Evolutionary conservation across 1,140 invertebrate genomes (phyloP).

Genomic region (Drosophila nebulosa): DNA sequence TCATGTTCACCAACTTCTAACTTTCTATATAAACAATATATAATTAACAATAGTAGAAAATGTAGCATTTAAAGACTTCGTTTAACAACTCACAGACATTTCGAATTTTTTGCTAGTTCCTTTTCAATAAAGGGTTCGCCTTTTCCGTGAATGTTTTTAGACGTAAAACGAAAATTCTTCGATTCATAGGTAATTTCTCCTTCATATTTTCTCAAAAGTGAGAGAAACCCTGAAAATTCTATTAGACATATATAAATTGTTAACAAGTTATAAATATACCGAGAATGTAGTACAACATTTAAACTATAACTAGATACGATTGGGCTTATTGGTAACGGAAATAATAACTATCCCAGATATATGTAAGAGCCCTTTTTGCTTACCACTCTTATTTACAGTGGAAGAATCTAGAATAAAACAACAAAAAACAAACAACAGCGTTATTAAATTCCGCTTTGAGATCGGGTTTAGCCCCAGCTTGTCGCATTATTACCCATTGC

Average conservation of each 20-base stretch:
- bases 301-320: background rate
- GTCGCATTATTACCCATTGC: background rate
- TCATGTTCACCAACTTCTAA: background rate
- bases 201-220: slow-evolving; percentile 23
- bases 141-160: background rate
- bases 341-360: too few relatives aligned
- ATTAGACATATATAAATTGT: background rate
- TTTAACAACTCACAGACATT: slow-evolving; percentile 21
- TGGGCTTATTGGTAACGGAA: background rate
- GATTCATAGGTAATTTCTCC: slow-evolving; percentile 13
- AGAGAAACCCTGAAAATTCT: slow-evolving; percentile 8
- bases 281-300: background rate
- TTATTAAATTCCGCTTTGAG: too few relatives aligned
- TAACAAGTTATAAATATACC: background rate
- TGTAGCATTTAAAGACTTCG: background rate
- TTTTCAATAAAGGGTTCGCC: slow-evolving; percentile 4
- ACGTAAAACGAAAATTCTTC: slow-evolving; percentile 14
- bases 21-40: background rate
- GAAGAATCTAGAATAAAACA: background rate
- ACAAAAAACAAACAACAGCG: background rate
- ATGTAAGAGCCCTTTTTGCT: background rate
- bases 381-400: slow-evolving; percentile 3
- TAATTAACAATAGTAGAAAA: background rate
- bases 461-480: background rate
- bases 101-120: background rate